These are phyloP conservation scores for Stegostoma tigrinum DNA, from an alignment of 2,113 vertebrate genomes.

Conservation along the genomic window DNA sequence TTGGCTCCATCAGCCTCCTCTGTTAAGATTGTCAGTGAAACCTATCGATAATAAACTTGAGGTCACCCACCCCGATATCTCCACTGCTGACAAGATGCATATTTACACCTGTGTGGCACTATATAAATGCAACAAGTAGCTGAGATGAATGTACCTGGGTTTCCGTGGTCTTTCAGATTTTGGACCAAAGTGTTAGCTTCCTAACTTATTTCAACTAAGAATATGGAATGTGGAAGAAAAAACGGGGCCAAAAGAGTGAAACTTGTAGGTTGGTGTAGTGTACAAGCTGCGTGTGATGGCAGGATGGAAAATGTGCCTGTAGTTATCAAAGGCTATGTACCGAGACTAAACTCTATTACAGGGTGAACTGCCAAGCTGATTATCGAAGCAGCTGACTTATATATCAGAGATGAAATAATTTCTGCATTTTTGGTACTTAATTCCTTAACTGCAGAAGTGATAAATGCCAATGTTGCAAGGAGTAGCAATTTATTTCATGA, in stretches of 20 bases:
- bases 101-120: neutral
- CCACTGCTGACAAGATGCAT: neutral
- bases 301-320: conserved; percentile 29
- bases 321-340: conserved; percentile 11
- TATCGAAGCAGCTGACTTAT: conserved; percentile 22
- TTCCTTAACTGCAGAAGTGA: conserved; percentile 30
- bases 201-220: neutral
- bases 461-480: conserved; percentile 25
- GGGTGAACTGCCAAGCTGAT: conserved; percentile 21
- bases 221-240: neutral
- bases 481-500: conserved; percentile 31
- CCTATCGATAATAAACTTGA: neutral
- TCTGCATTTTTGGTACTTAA: conserved; percentile 34
- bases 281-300: neutral
- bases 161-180: neutral
- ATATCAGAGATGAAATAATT: conserved; percentile 35
- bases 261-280: neutral
- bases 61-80: neutral
- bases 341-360: conserved; percentile 23
- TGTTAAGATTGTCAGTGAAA: neutral
- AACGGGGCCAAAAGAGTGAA: neutral
- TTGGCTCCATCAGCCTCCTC: neutral
- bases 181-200: neutral
- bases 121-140: neutral
- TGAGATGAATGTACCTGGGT: neutral